Evolutionary conservation across 2,113 vertebrate species (phyloP), one percentile per base, ranked within the genome.

Genomic region (Sigmodon hispidus): DNA sequence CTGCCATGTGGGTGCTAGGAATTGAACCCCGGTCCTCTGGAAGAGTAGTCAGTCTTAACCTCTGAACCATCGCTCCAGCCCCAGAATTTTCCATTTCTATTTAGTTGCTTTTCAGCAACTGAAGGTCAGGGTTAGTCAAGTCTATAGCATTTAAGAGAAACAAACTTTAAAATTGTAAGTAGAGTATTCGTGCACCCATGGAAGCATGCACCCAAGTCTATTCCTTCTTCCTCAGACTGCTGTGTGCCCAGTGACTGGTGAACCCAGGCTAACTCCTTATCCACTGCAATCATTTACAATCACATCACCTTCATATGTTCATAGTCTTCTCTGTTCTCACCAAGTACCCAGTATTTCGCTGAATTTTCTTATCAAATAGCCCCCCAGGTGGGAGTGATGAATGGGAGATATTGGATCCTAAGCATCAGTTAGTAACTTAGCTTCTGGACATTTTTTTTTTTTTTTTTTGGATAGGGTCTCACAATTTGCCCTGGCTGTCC

Each of bases 191-290:
- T 7, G 55, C 11, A 17, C 3, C 12, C 10, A 40, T 4, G 3
- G 63, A 3, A 45, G 70, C 8, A 3, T 13, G 10, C 3, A 5
- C 17, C 2, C 3, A 13, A n/a, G 69, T 19, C 11, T 12, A 22
- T 36, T 21, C 45, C 17, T 63, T 50, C 17, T 29, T 45, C 6
- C 59, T 61, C 84, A 16, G 5, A 67, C n/a, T 3, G 24, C 13
- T 8, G 29, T 2, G 9, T 0, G n/a, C 73, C 45, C 10, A 5
- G 31, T 34, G 6, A 9, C 24, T 8, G 19, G 55, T 57, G 17
- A 26, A 7, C 0, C 3, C 2, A 15, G 8, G 48, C 1, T 24
- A 43, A 13, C 22, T 7, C 31, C 21, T 9, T 0, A 21, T 26
- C 26, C 8, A 17, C 19, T 36, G 61, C 40, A 48, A 45, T 26